Base-by-base conservation (phyloP, 2,888 invertebrate genomes). In the Hermaeophaga mercurialis region DNA sequence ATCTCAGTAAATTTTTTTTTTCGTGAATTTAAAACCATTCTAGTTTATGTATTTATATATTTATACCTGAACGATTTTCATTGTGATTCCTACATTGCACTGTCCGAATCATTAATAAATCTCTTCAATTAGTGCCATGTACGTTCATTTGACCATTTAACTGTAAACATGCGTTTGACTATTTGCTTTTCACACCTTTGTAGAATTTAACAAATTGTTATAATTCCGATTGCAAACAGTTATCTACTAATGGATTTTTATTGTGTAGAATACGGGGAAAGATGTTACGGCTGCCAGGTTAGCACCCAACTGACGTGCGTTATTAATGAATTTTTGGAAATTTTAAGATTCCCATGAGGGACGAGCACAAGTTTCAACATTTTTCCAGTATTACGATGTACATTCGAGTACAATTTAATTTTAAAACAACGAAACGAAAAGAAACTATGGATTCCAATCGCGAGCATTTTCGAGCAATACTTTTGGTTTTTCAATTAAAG, bases 211-310 rank as follows among this genome's bases (percentile, higher is more conserved):
- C 58, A 61, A 59, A 59, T 59, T 56, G 58, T 57, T 52, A 54
- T 52, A 56, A 56, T 56, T 56, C 26, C 33, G 12, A 19, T 17
- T 36, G 15, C 57, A 61, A 65, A 61, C 61, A 59, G 65, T 47
- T 60, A 46, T 56, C 31, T 49, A 57, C 64, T 66, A 66, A 66
- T 66, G 66, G 66, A 62, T 62, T 61, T 58, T 48, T 53, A 56
- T 64, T 66, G 54, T 61, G 48, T 46, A 28, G 19, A 46, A 46
- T 45, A 54, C 56, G 43, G 26, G 54, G 48, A 57, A 56, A 36
- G 54, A 55, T 54, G 43, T 52, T 49, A 47, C 61, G 54, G 56
- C 56, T 61, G 56, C n/a, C n/a, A n/a, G n/a, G n/a, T n/a, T n/a
- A n/a, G n/a, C 31, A 22, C 38, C 24, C 36, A 53, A 24, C 47